A percentile compares a stretch with the other conserved stretches of the same genome.
Evolutionary conservation across 2,797 vertebrate genomes (phyloP).

Genomic region (Benthosema pterotum): DNA sequence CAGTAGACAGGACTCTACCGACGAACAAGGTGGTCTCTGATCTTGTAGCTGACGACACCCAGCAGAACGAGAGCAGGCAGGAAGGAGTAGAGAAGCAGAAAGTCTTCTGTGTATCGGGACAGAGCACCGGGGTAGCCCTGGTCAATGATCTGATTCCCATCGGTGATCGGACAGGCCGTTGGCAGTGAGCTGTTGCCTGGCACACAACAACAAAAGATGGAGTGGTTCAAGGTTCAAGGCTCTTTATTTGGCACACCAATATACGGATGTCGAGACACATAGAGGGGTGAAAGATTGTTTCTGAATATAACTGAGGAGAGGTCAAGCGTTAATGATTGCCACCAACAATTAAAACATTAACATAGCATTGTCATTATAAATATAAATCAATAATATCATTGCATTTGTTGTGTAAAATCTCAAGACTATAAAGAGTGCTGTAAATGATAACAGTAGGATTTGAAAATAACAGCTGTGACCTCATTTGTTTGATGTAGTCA

Average conservation of each 20-base stretch:
- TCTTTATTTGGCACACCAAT: too few species aligned
- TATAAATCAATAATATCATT: neutral
- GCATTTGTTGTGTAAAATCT: too few species aligned
- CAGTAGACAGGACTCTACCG: neutral
- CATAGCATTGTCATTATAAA: neutral
- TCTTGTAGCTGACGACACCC: constrained; percentile 89
- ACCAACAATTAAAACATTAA: neutral
- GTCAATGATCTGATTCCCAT: constrained; percentile 77
- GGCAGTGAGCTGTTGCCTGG: constrained; percentile 59
- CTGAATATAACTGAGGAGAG: too few species aligned
- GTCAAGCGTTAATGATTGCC: neutral
- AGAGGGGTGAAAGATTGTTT: too few species aligned
- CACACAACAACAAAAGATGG: constrained; percentile 13
- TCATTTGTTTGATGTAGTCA: too few species aligned
- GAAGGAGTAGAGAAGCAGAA: constrained; percentile 91
- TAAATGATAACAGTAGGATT: too few species aligned
- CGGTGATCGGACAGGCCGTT: constrained; percentile 67
- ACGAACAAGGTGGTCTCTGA: constrained; percentile 83
- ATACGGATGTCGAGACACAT: too few species aligned
- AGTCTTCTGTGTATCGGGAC: constrained; percentile 84
- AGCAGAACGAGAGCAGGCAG: constrained; percentile 85
- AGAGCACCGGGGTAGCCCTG: constrained; percentile 84
- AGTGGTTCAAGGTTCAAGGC: too few species aligned
- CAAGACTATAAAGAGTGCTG: too few species aligned
- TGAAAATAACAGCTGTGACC: too few species aligned